Evolutionary conservation across 2,113 vertebrate species (phyloP).

Genomic region (Otus sunia): DNA sequence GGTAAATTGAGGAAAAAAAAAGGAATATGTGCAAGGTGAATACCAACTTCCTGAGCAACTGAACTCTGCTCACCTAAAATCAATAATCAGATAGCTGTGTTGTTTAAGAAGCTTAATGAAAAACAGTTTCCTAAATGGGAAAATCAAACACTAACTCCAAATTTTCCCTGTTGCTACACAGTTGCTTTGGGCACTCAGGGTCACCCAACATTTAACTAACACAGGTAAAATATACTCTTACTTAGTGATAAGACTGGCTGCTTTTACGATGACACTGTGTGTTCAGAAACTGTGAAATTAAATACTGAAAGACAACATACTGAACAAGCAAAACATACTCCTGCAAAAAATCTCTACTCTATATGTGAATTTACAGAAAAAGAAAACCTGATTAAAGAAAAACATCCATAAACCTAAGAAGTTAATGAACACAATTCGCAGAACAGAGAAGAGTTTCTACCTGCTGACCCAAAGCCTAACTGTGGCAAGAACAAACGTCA

Average conservation of each 20-base stretch:
- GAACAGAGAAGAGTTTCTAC: neutral
- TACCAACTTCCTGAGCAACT: neutral
- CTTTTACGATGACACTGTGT: neutral
- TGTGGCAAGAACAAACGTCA: neutral
- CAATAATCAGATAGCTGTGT: neutral
- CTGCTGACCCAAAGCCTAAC: neutral
- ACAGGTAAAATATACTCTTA: neutral
- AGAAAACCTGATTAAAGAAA: neutral
- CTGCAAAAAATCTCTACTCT: neutral
- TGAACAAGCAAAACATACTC: neutral
- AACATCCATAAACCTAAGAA: neutral
- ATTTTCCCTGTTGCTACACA: neutral
- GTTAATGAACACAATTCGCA: neutral
- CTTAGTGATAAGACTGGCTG: neutral
- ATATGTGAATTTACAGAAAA: neutral
- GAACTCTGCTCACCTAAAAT: neutral
- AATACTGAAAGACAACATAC: neutral
- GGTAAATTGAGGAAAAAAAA: neutral
- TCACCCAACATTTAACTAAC: neutral
- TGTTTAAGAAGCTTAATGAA: neutral
- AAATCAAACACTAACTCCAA: neutral
- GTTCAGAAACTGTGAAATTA: neutral
- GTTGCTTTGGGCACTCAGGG: neutral
- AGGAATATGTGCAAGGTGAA: neutral
- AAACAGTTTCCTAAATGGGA: neutral